Evolutionary conservation across 2,113 vertebrate species (phyloP).

Genomic region (Poicephalus gulielmi): DNA sequence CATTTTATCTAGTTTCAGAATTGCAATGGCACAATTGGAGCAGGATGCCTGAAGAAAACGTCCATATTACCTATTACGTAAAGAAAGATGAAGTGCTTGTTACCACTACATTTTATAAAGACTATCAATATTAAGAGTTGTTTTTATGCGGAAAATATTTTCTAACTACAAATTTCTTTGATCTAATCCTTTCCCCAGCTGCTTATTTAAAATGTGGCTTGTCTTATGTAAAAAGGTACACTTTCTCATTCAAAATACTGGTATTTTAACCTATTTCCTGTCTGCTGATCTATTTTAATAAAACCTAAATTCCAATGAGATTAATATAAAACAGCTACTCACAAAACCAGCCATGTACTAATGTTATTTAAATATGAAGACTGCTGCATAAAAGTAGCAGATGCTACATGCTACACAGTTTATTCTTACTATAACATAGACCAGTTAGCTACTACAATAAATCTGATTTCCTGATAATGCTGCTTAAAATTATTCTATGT

Average conservation of each 20-base stretch:
- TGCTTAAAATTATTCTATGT: background rate
- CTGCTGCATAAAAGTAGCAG: background rate
- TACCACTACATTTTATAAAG: background rate
- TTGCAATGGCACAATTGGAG: background rate
- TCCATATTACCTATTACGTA: background rate
- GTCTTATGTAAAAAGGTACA: background rate
- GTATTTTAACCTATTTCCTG: background rate
- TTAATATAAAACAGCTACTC: background rate
- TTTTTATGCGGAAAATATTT: background rate
- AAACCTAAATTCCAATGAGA: background rate
- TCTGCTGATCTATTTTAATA: background rate
- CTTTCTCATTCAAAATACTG: background rate
- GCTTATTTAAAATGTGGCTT: background rate
- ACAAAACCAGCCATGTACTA: background rate
- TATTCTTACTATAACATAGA: background rate
- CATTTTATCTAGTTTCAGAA: background rate
- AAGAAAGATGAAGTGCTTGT: background rate
- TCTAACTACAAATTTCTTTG: background rate
- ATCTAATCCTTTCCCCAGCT: background rate
- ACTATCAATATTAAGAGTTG: background rate
- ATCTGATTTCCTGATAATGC: background rate
- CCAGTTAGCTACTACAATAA: background rate
- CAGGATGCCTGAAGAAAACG: background rate
- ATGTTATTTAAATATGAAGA: background rate
- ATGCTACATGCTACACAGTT: background rate